These are phyloP conservation scores for Apamea sordens DNA, from an alignment of 2,888 invertebrate species.

Conservation along the genomic window DNA sequence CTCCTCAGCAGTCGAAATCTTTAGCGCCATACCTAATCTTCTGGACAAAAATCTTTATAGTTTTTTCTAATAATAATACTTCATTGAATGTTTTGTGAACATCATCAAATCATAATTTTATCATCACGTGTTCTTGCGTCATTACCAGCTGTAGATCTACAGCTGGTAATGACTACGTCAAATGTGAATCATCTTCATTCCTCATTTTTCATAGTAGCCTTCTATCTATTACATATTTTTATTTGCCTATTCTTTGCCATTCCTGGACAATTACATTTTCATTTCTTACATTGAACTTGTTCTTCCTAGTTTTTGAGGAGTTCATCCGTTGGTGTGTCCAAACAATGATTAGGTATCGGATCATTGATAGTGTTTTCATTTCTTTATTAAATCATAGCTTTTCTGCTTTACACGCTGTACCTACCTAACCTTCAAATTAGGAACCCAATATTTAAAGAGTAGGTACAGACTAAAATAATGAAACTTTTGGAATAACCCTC, in stretches of 20 bases:
- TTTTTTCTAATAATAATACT: background rate
- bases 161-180: constrained; percentile 11
- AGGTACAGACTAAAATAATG: background rate
- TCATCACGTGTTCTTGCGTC: constrained; percentile 33
- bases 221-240: constrained; percentile 13
- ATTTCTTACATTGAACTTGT: background rate
- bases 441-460: background rate
- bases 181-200: constrained; percentile 49
- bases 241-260: background rate
- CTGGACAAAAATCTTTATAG: background rate
- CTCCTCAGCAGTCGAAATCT: background rate
- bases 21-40: background rate
- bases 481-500: background rate
- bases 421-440: background rate
- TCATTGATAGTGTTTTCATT: background rate
- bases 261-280: background rate
- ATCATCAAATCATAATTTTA: constrained; percentile 35
- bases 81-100: constrained; percentile 12
- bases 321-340: background rate
- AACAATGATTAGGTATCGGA: constrained; percentile 1
- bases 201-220: background rate
- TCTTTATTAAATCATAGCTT: background rate
- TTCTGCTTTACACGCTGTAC: background rate
- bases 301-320: background rate
- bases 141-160: constrained; percentile 48